Evolutionary conservation across 1,140 invertebrate species (phyloP).

Genomic region (Aphis craccivora): DNA sequence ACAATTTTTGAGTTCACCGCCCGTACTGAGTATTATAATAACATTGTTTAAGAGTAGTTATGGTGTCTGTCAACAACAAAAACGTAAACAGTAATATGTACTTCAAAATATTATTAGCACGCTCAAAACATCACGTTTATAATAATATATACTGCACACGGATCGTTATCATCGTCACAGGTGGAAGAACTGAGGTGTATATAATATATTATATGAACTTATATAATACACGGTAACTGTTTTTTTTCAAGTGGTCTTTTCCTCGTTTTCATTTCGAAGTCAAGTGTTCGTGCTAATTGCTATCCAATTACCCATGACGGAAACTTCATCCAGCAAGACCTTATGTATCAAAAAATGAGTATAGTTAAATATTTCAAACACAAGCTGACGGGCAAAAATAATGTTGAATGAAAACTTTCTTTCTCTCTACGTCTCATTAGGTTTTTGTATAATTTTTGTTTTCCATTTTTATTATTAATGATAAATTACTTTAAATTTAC

Average conservation of each 20-base stretch:
- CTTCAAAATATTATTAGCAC: not conserved
- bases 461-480: constrained; percentile 10
- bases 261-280: not conserved
- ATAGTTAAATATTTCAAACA: constrained; percentile 46
- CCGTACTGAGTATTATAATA: not conserved
- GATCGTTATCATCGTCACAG: not conserved
- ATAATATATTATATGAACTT: not conserved
- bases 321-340: not conserved
- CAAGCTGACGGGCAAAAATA: not conserved
- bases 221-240: not conserved
- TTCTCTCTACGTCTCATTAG: constrained; percentile 46
- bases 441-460: not conserved
- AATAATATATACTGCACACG: not conserved
- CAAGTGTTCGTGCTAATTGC: constrained; percentile 17
- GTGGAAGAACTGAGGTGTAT: not conserved
- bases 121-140: not conserved
- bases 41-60: not conserved
- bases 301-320: constrained; percentile 45
- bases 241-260: not conserved
- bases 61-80: not conserved
- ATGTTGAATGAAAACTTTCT: constrained; percentile 24
- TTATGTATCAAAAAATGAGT: not conserved
- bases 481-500: not conserved
- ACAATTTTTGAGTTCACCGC: not conserved
- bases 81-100: constrained; percentile 11